These are phyloP conservation scores for Dugesia japonica DNA, from an alignment of 2,888 invertebrate genomes.

Conservation along the genomic window DNA sequence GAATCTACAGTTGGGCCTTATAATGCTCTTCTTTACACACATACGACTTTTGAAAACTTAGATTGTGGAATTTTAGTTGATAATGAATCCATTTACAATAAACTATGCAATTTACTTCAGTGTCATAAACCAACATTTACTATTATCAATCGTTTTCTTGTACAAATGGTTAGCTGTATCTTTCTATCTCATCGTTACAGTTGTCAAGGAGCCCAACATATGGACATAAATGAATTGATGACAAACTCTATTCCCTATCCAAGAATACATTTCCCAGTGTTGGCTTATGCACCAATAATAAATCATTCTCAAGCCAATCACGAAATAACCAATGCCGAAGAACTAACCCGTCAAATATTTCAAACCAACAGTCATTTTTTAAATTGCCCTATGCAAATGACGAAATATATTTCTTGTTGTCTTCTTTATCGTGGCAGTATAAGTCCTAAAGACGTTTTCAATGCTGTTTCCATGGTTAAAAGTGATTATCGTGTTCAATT, in stretches of 20 bases:
- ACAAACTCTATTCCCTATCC: constrained; percentile 33
- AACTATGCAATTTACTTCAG: neutral
- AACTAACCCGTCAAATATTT: neutral
- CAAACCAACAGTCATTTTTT: constrained; percentile 28
- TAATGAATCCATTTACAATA: constrained; percentile 32
- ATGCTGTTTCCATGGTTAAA: constrained; percentile 31
- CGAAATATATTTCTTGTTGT: constrained; percentile 32
- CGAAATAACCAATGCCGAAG: neutral
- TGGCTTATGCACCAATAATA: constrained; percentile 30
- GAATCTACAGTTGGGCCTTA: constrained; percentile 32
- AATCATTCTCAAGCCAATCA: neutral
- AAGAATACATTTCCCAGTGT: constrained; percentile 28
- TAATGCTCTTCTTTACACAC: constrained; percentile 30
- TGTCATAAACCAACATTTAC: constrained; percentile 8
- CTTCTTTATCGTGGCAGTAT: constrained; percentile 32
- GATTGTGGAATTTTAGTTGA: constrained; percentile 32
- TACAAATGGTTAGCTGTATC: constrained; percentile 27
- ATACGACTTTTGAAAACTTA: constrained; percentile 27
- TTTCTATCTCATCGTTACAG: constrained; percentile 22
- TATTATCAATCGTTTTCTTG: constrained; percentile 25
- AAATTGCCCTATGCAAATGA: constrained; percentile 31
- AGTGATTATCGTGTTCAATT: constrained; percentile 28
- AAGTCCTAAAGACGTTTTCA: constrained; percentile 27
- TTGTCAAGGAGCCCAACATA: constrained; percentile 21
- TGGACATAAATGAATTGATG: constrained; percentile 26